phyloP scores from a whole-genome alignment of 2,797 vertebrate genomes.

The Onychomys leucogaster region DNA sequence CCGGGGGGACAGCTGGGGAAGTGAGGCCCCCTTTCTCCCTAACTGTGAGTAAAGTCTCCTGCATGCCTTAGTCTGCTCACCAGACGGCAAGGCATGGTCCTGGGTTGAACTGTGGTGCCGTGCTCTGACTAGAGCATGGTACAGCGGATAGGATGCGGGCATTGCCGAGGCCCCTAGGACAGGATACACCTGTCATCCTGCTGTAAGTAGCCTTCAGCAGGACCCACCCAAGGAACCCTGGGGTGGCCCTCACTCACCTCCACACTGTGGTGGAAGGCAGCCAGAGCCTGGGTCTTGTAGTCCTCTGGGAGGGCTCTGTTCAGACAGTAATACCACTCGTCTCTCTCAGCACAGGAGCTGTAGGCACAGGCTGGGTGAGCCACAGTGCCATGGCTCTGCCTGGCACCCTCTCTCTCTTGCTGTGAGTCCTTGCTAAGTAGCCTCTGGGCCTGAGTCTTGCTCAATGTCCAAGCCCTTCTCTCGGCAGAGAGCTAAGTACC shows the following conservation, averaged over 20 bases:
- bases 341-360: slow-evolving; percentile 96
- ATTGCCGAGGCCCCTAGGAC: background rate
- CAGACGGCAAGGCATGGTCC: background rate
- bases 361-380: slow-evolving; percentile 55
- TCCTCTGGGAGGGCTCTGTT: slow-evolving; percentile 91
- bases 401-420: background rate
- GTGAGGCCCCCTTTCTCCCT: no score
- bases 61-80: background rate
- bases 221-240: background rate
- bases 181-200: background rate
- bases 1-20: background rate
- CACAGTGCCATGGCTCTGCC: background rate
- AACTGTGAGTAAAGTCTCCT: background rate
- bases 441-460: background rate
- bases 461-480: background rate
- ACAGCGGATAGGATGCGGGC: background rate
- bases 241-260: slow-evolving; percentile 86
- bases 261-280: slow-evolving; percentile 86
- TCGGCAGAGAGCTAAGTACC: background rate
- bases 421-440: background rate
- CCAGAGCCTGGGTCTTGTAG: slow-evolving; percentile 85
- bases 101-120: background rate
- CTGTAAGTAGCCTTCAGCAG: no score
- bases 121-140: accelerated
- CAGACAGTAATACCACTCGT: slow-evolving; percentile 96